Evolutionary conservation across 2,888 invertebrate species (phyloP).

Genomic region (Melanotus villosus): DNA sequence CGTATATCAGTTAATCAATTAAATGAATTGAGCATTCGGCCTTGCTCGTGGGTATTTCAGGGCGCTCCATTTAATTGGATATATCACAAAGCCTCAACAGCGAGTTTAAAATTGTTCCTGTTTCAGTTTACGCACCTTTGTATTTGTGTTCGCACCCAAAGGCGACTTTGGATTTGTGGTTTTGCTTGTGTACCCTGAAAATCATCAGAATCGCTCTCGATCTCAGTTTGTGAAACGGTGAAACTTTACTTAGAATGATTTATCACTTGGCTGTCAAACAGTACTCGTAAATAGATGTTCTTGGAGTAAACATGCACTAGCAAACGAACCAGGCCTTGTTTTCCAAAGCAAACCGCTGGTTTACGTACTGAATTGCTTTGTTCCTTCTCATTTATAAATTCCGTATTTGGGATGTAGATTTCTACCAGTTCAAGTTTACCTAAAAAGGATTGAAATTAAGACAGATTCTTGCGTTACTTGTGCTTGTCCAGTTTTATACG

Average conservation of each 20-base stretch:
- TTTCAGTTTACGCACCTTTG: background rate
- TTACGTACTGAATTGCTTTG: background rate
- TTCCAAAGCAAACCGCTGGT: background rate
- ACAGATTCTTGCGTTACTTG: too few species aligned
- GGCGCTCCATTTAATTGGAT: background rate
- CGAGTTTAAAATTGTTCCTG: background rate
- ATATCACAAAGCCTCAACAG: background rate
- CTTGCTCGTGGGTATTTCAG: background rate
- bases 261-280: background rate
- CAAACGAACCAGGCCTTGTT: background rate
- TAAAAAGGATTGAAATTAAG: too few species aligned
- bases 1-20: background rate
- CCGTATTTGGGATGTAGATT: too few species aligned
- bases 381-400: background rate
- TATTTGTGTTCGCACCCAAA: background rate
- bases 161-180: background rate
- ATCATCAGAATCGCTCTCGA: background rate
- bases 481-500: too few species aligned
- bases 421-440: too few species aligned
- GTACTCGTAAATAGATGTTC: background rate
- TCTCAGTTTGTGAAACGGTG: background rate
- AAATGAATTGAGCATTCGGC: background rate
- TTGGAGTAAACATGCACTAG: background rate
- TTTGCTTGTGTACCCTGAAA: background rate
- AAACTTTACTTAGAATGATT: background rate